phyloP scores from a whole-genome alignment of 2,113 vertebrate genomes.

The Mirza zaza region DNA sequence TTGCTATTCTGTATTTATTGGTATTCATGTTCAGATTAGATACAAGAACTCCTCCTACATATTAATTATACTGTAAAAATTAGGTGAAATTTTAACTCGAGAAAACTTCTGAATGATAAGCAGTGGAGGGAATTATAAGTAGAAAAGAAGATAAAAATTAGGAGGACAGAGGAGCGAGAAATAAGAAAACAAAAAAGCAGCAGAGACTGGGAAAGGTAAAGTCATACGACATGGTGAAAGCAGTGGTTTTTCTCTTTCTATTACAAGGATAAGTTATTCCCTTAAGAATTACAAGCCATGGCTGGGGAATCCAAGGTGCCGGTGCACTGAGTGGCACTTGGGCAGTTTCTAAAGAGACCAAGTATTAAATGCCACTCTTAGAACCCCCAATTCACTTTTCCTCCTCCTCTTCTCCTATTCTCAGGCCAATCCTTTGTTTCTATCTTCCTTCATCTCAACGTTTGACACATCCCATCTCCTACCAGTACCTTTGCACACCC shows the following conservation, averaged over 20 bases:
- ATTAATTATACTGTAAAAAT: background rate
- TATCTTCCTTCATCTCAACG: background rate
- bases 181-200: constrained; percentile 39
- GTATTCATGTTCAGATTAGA: constrained; percentile 38
- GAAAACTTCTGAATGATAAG: constrained; percentile 33
- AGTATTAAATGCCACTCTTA: too few species aligned
- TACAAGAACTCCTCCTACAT: constrained; percentile 49
- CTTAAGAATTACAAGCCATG: constrained; percentile 47
- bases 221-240: rapidly evolving
- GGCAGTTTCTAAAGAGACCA: background rate
- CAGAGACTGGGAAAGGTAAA: constrained; percentile 9
- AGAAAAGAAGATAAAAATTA: constrained; percentile 49
- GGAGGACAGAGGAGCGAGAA: constrained; percentile 10
- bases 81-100: background rate
- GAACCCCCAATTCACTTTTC: too few species aligned
- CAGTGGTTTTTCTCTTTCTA: constrained; percentile 19
- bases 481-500: background rate
- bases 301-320: background rate
- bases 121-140: background rate
- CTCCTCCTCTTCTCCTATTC: too few species aligned
- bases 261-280: background rate
- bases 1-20: background rate
- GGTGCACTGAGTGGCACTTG: rapidly evolving
- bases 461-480: background rate
- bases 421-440: background rate